These are phyloP conservation scores for Axea sp. DNA, from an alignment of 2,888 invertebrate species.

Conservation along the genomic window DNA sequence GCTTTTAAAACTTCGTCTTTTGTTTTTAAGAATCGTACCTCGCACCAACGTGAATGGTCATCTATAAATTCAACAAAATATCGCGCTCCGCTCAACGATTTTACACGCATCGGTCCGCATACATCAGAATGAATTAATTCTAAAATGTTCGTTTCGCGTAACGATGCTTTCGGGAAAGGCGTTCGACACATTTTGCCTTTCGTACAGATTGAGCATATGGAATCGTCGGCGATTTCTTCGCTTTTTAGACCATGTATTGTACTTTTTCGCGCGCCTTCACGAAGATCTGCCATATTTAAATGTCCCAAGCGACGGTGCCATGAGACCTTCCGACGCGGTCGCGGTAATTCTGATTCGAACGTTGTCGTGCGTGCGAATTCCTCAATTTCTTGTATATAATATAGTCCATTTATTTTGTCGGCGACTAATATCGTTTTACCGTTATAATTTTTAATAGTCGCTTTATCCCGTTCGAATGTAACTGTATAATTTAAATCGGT, in stretches of 20 bases:
- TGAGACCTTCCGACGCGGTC: neutral
- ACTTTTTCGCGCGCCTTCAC: neutral
- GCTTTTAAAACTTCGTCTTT: conserved; percentile 4
- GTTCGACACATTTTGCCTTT: neutral
- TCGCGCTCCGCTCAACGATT: neutral
- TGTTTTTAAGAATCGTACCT: conserved; percentile 4
- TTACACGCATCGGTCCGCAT: conserved; percentile 13
- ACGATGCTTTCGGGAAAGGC: neutral
- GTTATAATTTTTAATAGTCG: neutral
- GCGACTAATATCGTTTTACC: neutral
- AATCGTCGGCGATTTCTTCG: neutral
- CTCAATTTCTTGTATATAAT: neutral
- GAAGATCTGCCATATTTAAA: conserved; percentile 1
- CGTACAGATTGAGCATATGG: neutral
- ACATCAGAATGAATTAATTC: conserved; percentile 10
- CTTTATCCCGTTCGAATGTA: neutral
- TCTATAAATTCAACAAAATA: conserved; percentile 13
- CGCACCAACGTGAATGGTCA: conserved; percentile 6
- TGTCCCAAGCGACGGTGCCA: conserved; percentile 20
- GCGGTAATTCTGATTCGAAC: neutral
- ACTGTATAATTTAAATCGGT: neutral
- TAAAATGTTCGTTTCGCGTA: neutral
- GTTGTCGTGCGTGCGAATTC: neutral
- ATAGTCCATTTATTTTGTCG: neutral
- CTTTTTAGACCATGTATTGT: neutral